phyloP scores from a whole-genome alignment of 2,888 invertebrate genomes.

The Drosophila multiciliata region DNA sequence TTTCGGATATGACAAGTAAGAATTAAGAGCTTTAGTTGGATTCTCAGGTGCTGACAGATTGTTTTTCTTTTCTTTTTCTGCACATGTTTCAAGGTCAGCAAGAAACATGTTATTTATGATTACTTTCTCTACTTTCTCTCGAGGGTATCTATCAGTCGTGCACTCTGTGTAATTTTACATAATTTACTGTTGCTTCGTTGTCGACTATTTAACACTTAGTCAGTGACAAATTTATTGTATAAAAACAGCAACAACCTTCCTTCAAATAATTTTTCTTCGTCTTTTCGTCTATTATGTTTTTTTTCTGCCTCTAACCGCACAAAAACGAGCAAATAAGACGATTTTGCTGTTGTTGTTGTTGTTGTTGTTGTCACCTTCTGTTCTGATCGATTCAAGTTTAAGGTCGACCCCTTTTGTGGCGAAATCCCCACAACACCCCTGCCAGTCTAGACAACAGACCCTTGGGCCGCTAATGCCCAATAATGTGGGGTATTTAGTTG shows the following conservation, averaged over 20 bases:
- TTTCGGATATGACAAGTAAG: constrained; percentile 29
- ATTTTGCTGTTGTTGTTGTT: constrained; percentile 20
- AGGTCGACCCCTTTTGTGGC: constrained; percentile 44
- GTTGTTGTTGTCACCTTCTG: constrained; percentile 51
- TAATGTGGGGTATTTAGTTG: constrained; percentile 57
- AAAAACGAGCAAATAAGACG: constrained; percentile 23
- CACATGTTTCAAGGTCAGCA: constrained; percentile 42
- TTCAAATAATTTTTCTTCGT: constrained; percentile 45
- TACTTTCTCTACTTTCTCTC: not conserved
- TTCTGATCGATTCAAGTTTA: constrained; percentile 72
- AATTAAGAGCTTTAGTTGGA: constrained; percentile 1
- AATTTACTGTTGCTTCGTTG: constrained; percentile 20
- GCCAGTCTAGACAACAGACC: constrained; percentile 44
- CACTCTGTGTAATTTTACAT: constrained; percentile 1
- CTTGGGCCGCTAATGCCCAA: constrained; percentile 65
- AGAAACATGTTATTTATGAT: constrained; percentile 1
- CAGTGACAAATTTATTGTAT: constrained; percentile 28
- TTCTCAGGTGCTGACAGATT: constrained; percentile 24
- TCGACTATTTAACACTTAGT: constrained; percentile 49
- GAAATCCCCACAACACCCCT: not conserved
- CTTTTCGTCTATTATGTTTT: not conserved
- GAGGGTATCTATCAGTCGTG: constrained; percentile 5
- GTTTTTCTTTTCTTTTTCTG: not conserved
- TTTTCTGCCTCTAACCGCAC: constrained; percentile 54
- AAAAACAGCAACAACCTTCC: constrained; percentile 45